These are phyloP conservation scores for Helicolenus hilgendorfi DNA, from an alignment of 2,797 vertebrate genomes.

Conservation along the genomic window DNA sequence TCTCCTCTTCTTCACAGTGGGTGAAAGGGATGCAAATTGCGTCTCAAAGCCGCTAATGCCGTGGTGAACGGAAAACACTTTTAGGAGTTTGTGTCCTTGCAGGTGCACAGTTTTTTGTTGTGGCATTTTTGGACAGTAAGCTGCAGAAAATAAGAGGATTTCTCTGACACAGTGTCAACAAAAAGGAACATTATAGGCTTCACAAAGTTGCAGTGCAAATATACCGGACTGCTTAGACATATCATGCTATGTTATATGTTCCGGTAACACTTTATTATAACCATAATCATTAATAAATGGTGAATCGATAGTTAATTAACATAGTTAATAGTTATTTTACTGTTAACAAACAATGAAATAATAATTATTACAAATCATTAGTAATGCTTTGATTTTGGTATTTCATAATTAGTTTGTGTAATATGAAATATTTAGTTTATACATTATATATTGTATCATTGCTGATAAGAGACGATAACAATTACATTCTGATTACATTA, in stretches of 20 bases:
- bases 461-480: no score
- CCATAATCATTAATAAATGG: no score
- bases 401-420: no score
- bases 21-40: conserved; percentile 76
- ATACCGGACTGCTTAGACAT: background rate
- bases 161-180: background rate
- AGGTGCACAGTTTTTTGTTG: background rate
- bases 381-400: no score
- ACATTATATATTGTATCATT: no score
- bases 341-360: no score
- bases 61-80: conserved; percentile 30
- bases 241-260: background rate
- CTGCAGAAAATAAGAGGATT: background rate
- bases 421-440: no score
- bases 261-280: no score
- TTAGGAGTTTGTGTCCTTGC: conserved; percentile 28
- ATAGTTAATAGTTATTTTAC: no score
- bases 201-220: background rate
- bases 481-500: no score
- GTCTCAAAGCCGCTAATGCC: conserved; percentile 27
- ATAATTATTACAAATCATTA: no score
- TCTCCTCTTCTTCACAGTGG: conserved; percentile 49
- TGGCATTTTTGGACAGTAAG: conserved; percentile 10
- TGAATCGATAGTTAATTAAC: no score
- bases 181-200: background rate